Evolutionary conservation across 2,797 vertebrate species (phyloP).

Genomic region (Syngnathus acus): DNA sequence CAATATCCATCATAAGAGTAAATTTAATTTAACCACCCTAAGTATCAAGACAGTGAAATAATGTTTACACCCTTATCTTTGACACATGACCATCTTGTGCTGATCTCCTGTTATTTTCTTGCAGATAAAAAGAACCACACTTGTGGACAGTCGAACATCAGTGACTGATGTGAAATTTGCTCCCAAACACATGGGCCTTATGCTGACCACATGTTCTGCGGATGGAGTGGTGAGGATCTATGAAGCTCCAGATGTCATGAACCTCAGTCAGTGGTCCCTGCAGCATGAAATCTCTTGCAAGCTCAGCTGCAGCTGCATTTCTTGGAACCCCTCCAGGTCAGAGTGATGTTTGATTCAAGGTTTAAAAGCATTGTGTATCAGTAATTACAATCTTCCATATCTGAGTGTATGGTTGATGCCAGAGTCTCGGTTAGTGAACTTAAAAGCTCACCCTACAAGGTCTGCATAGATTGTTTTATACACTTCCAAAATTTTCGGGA

Average conservation of each 20-base stretch:
- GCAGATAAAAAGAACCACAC: conserved; percentile 94
- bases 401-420: neutral
- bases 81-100: no score
- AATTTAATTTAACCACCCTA: no score
- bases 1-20: no score
- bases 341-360: neutral
- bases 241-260: conserved; percentile 97
- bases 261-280: conserved; percentile 96
- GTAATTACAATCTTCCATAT: neutral
- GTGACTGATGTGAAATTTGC: conserved; percentile 98
- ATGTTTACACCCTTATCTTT: no score
- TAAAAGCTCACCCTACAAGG: neutral
- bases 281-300: conserved; percentile 98
- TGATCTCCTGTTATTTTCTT: neutral
- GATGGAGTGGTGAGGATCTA: conserved; percentile 95
- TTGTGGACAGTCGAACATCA: conserved; percentile 95
- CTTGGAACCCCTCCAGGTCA: conserved; percentile 98
- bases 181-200: conserved; percentile 97
- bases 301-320: conserved; percentile 96
- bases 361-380: neutral
- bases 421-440: neutral
- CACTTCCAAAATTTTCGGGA: no score
- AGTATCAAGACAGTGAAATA: no score
- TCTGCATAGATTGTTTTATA: neutral
- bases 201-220: conserved; percentile 93